Percentiles rank a stretch among this genome's conserved stretches.
Evolutionary conservation across 2,888 invertebrate genomes (phyloP).

Genomic region (Apamea anceps): DNA sequence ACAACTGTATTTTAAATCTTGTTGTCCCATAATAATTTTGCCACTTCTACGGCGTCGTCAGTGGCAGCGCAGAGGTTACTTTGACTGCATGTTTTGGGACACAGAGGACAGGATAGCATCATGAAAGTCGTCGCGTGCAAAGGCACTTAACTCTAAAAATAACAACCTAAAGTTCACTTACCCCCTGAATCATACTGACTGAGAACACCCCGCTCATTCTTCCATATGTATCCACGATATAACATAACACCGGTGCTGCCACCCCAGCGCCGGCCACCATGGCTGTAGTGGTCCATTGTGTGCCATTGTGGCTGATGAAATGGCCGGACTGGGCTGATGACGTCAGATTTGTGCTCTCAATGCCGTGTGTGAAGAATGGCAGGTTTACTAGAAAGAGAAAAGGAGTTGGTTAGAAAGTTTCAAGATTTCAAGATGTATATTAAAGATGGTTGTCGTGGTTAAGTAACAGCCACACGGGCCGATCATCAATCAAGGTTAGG

Average conservation of each 20-base stretch:
- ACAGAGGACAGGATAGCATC: no score
- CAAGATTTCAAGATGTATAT: neutral
- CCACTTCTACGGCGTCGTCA: no score
- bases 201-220: conserved; percentile 78
- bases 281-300: conserved; percentile 80
- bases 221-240: conserved; percentile 75
- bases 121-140: neutral
- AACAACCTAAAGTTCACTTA: conserved; percentile 67
- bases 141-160: neutral
- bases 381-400: conserved; percentile 76
- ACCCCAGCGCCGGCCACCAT: conserved; percentile 74
- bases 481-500: neutral
- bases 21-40: no score
- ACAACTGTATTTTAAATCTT: no score
- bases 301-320: conserved; percentile 70
- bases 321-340: conserved; percentile 78
- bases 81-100: no score
- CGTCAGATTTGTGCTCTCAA: conserved; percentile 77
- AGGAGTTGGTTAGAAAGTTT: neutral
- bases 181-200: conserved; percentile 82
- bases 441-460: neutral
- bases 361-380: conserved; percentile 84
- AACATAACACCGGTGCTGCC: conserved; percentile 75
- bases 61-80: no score
- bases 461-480: neutral